A percentile compares a stretch with the other conserved stretches of the same genome.
Conservation (phyloP, 2,888 invertebrate species). For the Hirudinaria manillensis region DNA sequence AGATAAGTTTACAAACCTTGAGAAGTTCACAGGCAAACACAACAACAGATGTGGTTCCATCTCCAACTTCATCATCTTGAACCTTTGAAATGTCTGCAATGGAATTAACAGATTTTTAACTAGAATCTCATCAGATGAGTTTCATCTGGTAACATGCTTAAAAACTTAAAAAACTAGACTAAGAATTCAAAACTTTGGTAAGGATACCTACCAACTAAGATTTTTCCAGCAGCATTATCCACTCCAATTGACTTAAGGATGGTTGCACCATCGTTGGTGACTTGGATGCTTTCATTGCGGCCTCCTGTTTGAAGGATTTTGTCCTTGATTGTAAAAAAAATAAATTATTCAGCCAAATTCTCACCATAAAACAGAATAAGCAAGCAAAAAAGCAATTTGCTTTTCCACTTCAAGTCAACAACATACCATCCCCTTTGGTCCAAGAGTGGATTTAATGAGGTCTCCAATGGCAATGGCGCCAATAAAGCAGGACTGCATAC, state of each 20-base stretch:
- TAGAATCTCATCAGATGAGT: not conserved
- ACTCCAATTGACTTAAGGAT: constrained; percentile 92
- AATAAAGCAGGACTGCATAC: constrained; percentile 75
- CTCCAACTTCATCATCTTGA: constrained; percentile 98
- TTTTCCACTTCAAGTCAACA: constrained; percentile 1
- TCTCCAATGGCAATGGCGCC: constrained; percentile 98
- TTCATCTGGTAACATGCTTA: not conserved
- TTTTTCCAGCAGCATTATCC: constrained; percentile 97
- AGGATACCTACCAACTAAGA: constrained; percentile 68
- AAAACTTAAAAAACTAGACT: not conserved
- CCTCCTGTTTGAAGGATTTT: constrained; percentile 57
- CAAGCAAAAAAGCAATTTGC: constrained; percentile 7
- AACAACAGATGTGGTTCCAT: constrained; percentile 99
- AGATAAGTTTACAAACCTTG: constrained; percentile 54
- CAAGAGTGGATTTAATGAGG: constrained; percentile 91
- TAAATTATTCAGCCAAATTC: not conserved
- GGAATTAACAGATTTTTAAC: not conserved
- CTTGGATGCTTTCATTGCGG: constrained; percentile 66
- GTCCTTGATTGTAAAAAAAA: constrained; percentile 51
- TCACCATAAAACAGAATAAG: not conserved
- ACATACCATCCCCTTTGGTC: constrained; percentile 89
- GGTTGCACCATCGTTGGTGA: constrained; percentile 98
- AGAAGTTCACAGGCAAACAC: constrained; percentile 88
- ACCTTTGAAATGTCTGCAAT: constrained; percentile 83
- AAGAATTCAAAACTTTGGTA: not conserved